Conservation (phyloP, 2,113 vertebrate genomes). For the Poecilia latipinna region DNA sequence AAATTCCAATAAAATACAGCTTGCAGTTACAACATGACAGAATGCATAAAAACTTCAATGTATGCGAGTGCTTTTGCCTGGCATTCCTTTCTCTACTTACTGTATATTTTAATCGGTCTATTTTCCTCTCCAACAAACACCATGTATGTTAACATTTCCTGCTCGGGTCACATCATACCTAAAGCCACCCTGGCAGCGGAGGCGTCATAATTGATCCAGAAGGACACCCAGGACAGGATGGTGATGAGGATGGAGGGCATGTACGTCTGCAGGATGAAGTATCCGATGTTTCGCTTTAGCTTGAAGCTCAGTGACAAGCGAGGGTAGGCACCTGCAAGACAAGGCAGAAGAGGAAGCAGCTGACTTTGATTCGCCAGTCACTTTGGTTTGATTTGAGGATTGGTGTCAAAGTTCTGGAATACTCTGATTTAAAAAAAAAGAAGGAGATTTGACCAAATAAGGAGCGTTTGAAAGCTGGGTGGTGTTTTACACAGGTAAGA, state of each 20-base stretch:
- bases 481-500: too few species aligned
- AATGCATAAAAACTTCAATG: not conserved
- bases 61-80: not conserved
- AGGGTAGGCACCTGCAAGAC: slow-evolving; percentile 89
- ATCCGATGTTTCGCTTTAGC: slow-evolving; percentile 97
- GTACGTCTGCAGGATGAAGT: slow-evolving; percentile 98
- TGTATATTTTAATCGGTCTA: not conserved
- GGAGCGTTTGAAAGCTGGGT: too few species aligned
- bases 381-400: not conserved
- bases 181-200: slow-evolving; percentile 98
- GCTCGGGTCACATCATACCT: slow-evolving; percentile 80
- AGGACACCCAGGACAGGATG: slow-evolving; percentile 98
- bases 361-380: slow-evolving; percentile 40
- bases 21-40: not conserved
- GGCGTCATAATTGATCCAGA: slow-evolving; percentile 99
- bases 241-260: slow-evolving; percentile 99
- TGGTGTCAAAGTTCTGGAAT: not conserved
- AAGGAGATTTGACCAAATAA: too few species aligned
- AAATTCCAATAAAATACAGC: too few species aligned
- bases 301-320: slow-evolving; percentile 97
- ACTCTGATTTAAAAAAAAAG: too few species aligned
- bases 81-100: not conserved
- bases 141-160: not conserved
- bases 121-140: not conserved
- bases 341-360: not conserved